Conservation (phyloP, 2,113 vertebrate genomes). For the Ameiurus melas region DNA sequence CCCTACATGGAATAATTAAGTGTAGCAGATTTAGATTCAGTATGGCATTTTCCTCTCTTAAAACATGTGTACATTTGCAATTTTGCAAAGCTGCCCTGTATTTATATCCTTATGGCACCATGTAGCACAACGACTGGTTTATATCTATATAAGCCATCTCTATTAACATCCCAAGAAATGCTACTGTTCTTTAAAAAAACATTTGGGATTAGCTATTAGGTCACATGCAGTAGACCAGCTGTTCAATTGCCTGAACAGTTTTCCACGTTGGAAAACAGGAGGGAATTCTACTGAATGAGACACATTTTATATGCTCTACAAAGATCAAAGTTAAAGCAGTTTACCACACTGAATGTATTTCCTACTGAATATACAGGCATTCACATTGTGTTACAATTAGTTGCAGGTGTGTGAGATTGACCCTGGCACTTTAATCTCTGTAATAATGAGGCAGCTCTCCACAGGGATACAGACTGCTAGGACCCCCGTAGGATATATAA, state of each 20-base stretch:
- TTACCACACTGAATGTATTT: constrained; percentile 56
- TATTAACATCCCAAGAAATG: background rate
- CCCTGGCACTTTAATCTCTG: constrained; percentile 55
- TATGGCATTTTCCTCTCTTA: background rate
- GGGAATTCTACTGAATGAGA: constrained; percentile 51
- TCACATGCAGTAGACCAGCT: constrained; percentile 18
- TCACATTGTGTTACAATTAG: constrained; percentile 62
- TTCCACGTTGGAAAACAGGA: constrained; percentile 49
- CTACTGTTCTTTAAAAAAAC: background rate
- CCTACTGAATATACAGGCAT: constrained; percentile 52
- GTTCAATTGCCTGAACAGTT: constrained; percentile 46
- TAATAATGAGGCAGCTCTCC: constrained; percentile 64
- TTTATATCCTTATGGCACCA: background rate
- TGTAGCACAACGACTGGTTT: background rate
- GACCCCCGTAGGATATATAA: constrained; percentile 58
- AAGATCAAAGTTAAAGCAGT: constrained; percentile 66
- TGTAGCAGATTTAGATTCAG: background rate
- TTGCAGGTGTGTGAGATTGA: constrained; percentile 66
- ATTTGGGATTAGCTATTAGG: background rate
- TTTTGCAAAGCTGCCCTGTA: background rate
- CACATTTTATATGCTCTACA: constrained; percentile 58
- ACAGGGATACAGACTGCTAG: constrained; percentile 46
- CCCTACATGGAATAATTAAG: background rate
- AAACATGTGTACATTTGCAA: background rate
- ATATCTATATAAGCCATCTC: background rate